Conservation (phyloP, 2,797 vertebrate species). For the Malacoctenus gilli region DNA sequence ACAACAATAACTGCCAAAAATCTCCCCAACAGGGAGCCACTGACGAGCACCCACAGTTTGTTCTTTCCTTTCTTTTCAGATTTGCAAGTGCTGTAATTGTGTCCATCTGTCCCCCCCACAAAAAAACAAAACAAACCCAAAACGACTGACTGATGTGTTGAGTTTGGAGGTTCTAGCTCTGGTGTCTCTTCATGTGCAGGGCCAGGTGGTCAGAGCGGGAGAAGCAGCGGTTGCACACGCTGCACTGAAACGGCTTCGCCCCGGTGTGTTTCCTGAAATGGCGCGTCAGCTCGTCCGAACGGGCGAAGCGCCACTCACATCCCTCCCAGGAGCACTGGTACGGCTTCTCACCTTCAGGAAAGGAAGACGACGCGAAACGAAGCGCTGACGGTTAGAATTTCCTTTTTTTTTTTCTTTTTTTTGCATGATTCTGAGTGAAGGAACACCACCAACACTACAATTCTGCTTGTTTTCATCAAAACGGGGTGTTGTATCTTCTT, state of each 20-base stretch:
- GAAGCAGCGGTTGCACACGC: slow-evolving; percentile 93
- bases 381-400: background rate
- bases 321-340: slow-evolving; percentile 98
- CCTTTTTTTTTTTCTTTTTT: background rate
- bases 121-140: no score
- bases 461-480: no score
- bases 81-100: slow-evolving; percentile 22
- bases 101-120: slow-evolving; percentile 27
- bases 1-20: no score
- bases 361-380: background rate
- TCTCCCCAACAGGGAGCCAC: no score
- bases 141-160: background rate
- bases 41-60: no score
- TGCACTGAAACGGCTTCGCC: slow-evolving; percentile 95
- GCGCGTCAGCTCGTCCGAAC: slow-evolving; percentile 95
- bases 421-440: no score
- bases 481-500: slow-evolving; percentile 11
- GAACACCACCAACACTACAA: no score
- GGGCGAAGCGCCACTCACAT: slow-evolving; percentile 96
- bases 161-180: slow-evolving; percentile 79
- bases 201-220: slow-evolving; percentile 97
- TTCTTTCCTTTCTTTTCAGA: no score
- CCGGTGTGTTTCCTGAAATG: slow-evolving; percentile 98
- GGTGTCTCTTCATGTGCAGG: slow-evolving; percentile 98
- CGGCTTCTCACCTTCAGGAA: slow-evolving; percentile 91